These are phyloP conservation scores for Peromyscus melanophrys DNA, from an alignment of 2,797 vertebrate genomes.

Conservation along the genomic window DNA sequence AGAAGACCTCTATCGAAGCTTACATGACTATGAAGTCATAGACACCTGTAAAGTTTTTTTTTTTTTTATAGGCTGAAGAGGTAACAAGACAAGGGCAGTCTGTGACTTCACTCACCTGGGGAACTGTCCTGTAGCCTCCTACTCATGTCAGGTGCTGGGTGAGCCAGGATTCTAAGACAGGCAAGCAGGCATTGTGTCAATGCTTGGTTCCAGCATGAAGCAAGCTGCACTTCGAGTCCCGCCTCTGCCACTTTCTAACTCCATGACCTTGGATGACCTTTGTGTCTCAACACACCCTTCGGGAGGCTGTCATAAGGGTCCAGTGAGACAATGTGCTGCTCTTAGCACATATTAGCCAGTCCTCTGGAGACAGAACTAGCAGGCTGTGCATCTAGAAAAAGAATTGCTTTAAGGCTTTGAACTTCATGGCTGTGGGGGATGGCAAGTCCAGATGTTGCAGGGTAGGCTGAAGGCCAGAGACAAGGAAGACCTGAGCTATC, in stretches of 20 bases:
- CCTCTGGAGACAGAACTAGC: neutral
- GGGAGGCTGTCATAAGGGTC: neutral
- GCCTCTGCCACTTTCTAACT: neutral
- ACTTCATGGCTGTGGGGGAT: neutral
- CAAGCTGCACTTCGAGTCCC: no score
- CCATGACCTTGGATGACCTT: neutral
- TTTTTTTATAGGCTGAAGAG: neutral
- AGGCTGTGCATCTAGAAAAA: neutral
- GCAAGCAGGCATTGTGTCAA: neutral
- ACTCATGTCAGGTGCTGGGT: neutral
- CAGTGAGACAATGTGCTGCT: neutral
- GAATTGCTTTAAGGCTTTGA: neutral
- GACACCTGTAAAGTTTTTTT: neutral
- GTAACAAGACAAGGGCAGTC: neutral
- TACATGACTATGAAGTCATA: neutral
- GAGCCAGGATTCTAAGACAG: neutral
- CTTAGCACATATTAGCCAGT: neutral
- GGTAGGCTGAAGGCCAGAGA: neutral
- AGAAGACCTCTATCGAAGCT: neutral
- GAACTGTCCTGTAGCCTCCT: neutral
- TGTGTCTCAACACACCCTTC: neutral
- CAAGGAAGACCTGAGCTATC: neutral
- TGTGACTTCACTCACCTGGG: neutral
- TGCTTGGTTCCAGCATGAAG: fast-evolving
- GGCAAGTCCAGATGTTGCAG: neutral